Percentiles rank a stretch among this genome's conserved stretches.
phyloP scores from a whole-genome alignment of 2,888 invertebrate species.

The Yponomeuta plumbellus region DNA sequence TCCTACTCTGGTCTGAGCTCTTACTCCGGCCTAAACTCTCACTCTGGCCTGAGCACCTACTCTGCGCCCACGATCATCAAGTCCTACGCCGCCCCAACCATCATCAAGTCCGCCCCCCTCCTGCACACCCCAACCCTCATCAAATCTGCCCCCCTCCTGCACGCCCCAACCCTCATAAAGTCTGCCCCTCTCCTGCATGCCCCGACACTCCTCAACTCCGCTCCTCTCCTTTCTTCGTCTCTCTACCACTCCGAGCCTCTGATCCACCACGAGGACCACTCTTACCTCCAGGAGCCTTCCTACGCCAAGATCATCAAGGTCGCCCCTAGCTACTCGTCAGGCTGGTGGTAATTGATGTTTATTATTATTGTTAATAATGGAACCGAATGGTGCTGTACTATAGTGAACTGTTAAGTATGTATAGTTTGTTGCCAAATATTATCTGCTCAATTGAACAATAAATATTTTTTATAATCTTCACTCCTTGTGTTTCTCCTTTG shows the following conservation, averaged over 20 bases:
- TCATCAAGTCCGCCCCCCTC: neutral
- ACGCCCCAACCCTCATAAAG: neutral
- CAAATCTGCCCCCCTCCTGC: neutral
- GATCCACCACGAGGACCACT: neutral
- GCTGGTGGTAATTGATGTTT: slow-evolving; percentile 5
- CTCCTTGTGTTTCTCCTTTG: neutral
- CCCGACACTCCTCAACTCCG: neutral
- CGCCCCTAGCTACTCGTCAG: slow-evolving; percentile 1
- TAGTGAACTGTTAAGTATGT: neutral
- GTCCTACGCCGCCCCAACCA: neutral
- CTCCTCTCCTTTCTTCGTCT: neutral
- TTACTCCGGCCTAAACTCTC: neutral
- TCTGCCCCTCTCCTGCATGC: neutral
- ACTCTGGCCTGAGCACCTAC: too few relatives aligned
- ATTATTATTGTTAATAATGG: neutral
- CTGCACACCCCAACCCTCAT: neutral
- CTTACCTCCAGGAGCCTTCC: neutral
- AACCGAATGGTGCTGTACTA: neutral
- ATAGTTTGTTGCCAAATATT: neutral
- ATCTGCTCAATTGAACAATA: neutral
- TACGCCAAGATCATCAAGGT: neutral
- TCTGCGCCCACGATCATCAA: too few relatives aligned
- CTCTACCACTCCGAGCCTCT: neutral
- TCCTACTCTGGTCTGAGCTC: neutral
- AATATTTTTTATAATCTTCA: neutral